Percentiles rank a stretch among this genome's conserved stretches.
These are phyloP conservation scores for Perognathus longimembris DNA, from an alignment of 2,113 vertebrate species.

Conservation along the genomic window DNA sequence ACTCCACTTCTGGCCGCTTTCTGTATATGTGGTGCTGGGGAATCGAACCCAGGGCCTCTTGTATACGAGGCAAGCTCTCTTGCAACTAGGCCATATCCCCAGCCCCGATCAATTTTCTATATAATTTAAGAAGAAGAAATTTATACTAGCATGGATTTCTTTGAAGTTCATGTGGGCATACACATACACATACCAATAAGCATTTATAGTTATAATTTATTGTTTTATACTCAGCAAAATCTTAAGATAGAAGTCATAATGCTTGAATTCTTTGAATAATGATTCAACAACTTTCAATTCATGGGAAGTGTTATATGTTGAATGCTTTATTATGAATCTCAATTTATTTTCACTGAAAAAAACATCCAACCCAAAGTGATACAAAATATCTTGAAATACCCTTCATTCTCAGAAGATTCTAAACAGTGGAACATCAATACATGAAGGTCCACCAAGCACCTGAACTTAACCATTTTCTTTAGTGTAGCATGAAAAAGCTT, in stretches of 20 bases:
- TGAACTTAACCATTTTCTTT: background rate
- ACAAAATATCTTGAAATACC: background rate
- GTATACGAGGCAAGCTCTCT: too few species aligned
- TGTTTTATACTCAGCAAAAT: background rate
- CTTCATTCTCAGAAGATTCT: background rate
- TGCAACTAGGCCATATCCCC: too few species aligned
- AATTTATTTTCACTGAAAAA: background rate
- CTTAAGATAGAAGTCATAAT: background rate
- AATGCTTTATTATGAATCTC: background rate
- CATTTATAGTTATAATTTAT: slow-evolving; percentile 10
- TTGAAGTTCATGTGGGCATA: background rate
- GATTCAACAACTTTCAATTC: background rate
- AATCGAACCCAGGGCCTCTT: too few species aligned
- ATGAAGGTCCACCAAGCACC: background rate
- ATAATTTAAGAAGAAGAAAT: background rate
- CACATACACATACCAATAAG: background rate
- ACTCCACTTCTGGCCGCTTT: too few species aligned
- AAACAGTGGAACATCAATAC: background rate
- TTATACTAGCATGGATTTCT: background rate
- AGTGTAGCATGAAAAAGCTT: background rate
- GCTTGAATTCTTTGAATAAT: background rate
- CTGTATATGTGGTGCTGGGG: too few species aligned
- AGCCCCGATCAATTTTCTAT: background rate
- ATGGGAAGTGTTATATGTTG: slow-evolving; percentile 10
- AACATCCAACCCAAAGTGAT: slow-evolving; percentile 16